These are phyloP conservation scores for Barbus barbus DNA, from an alignment of 2,113 vertebrate species.

Conservation along the genomic window DNA sequence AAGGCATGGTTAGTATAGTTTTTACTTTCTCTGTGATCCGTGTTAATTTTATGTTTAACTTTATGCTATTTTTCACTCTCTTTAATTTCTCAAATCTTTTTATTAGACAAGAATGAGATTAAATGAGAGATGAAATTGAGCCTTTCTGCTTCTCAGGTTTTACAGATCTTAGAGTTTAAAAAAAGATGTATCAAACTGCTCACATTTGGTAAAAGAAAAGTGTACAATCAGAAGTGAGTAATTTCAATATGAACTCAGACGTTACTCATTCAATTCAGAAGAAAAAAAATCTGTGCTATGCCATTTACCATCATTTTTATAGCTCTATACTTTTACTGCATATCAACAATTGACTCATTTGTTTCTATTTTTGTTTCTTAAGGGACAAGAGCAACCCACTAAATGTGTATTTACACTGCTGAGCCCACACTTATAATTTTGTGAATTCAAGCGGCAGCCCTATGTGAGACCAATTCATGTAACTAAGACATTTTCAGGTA, in stretches of 20 bases:
- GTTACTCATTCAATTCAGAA: background rate
- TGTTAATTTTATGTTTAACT: background rate
- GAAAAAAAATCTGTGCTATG: background rate
- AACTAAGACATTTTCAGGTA: background rate
- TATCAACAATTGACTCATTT: background rate
- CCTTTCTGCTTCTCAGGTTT: background rate
- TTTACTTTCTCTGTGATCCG: background rate
- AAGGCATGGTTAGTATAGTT: background rate
- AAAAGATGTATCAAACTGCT: background rate
- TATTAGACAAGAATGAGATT: no score
- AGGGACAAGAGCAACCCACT: background rate
- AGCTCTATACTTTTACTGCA: background rate
- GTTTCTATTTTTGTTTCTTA: conserved; percentile 7
- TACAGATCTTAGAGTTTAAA: background rate
- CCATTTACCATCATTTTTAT: background rate
- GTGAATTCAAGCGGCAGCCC: background rate
- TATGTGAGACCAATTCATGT: background rate
- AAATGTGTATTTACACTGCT: background rate
- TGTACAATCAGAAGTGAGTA: background rate
- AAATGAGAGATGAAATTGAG: background rate
- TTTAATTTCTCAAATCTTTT: no score
- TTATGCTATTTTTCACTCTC: background rate
- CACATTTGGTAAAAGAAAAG: background rate
- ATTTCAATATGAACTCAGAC: background rate
- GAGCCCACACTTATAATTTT: background rate